A percentile compares a stretch with the other conserved stretches of the same genome.
Evolutionary conservation across 2,888 invertebrate genomes (phyloP).

Genomic region (Eilema depressum): DNA sequence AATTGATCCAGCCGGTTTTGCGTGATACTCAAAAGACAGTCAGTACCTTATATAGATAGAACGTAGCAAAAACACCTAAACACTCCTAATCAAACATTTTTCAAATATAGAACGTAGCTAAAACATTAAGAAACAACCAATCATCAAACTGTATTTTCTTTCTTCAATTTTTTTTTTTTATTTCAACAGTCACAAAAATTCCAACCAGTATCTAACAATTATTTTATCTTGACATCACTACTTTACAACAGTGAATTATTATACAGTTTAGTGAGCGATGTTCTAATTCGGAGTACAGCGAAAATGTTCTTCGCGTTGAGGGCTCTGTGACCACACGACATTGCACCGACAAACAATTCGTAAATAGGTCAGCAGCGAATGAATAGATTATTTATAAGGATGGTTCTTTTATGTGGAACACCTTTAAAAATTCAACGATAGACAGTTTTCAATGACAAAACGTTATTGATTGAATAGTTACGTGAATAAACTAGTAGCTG

Average conservation of each 20-base stretch:
- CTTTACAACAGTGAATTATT: conserved; percentile 1
- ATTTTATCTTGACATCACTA: conserved; percentile 32
- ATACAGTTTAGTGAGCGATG: conserved; percentile 32
- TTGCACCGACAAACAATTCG: conserved; percentile 49
- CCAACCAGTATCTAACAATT: conserved; percentile 12
- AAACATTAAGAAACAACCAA: too few relatives aligned
- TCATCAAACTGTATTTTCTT: too few relatives aligned
- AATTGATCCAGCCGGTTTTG: background rate
- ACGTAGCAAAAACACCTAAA: too few relatives aligned
- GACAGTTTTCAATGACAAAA: conserved; percentile 41
- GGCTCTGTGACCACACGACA: conserved; percentile 52
- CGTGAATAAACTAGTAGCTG: conserved; percentile 30
- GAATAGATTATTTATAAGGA: conserved; percentile 59
- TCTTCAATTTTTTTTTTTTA: background rate
- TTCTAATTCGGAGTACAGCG: conserved; percentile 41
- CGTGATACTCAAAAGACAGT: background rate
- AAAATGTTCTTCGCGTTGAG: conserved; percentile 43
- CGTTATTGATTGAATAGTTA: conserved; percentile 46
- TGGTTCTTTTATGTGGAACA: conserved; percentile 44
- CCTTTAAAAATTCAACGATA: conserved; percentile 48
- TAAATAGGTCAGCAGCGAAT: conserved; percentile 57
- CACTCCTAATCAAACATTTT: too few relatives aligned
- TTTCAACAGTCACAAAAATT: background rate
- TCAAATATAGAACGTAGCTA: too few relatives aligned
- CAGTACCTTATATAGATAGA: too few relatives aligned